These are phyloP conservation scores for Archaeoteleia sp. DNA, from an alignment of 2,888 invertebrate genomes.

Conservation along the genomic window DNA sequence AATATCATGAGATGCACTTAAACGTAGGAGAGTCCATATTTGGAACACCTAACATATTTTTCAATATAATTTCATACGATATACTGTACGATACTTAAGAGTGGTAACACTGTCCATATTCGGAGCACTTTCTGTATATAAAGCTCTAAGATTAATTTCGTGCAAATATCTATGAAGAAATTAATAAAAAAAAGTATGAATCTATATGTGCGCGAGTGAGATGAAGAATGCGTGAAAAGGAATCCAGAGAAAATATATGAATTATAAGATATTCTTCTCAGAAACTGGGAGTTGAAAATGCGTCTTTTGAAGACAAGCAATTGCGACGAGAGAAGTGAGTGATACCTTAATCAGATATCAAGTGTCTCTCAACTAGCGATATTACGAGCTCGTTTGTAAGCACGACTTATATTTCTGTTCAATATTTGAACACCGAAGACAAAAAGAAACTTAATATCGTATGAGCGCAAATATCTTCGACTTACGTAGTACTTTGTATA, in stretches of 20 bases:
- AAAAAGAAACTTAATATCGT: conserved; percentile 27
- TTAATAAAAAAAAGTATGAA: conserved; percentile 40
- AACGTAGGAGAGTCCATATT: background rate
- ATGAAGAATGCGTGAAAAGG: background rate
- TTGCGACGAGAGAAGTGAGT: conserved; percentile 32
- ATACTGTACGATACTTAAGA: background rate
- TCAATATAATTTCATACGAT: background rate
- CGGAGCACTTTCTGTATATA: conserved; percentile 40
- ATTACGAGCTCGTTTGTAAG: conserved; percentile 40
- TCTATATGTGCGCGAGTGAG: background rate
- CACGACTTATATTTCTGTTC: conserved; percentile 58
- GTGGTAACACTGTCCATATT: conserved; percentile 6
- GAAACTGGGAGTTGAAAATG: conserved; percentile 18
- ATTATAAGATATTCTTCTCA: conserved; percentile 26
- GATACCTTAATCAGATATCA: conserved; percentile 50
- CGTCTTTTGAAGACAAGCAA: conserved; percentile 34
- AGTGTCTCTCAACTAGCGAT: conserved; percentile 43
- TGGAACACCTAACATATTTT: background rate
- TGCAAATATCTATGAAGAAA: conserved; percentile 45
- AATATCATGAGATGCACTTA: background rate
- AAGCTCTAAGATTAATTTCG: conserved; percentile 43
- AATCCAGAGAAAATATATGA: background rate
- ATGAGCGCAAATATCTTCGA: conserved; percentile 46
- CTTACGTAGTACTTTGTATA: conserved; percentile 49
- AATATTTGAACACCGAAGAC: conserved; percentile 62